Evolutionary conservation across 2,888 invertebrate species (phyloP).

Genomic region (Plebejus argus): DNA sequence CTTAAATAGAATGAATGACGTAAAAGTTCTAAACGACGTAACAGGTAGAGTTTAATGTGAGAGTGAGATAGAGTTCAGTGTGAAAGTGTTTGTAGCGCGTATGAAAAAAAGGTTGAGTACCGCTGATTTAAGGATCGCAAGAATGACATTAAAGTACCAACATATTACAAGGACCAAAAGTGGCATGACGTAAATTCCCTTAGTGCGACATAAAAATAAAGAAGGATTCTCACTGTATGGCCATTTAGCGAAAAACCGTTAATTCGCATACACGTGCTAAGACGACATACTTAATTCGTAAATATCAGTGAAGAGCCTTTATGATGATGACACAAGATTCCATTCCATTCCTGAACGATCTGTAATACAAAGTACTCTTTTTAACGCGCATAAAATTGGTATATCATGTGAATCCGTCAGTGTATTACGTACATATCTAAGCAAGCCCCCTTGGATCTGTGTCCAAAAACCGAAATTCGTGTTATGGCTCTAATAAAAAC

Average conservation of each 20-base stretch:
- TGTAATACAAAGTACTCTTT: constrained; percentile 1
- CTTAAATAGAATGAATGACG: no score
- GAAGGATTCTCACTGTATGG: constrained; percentile 4
- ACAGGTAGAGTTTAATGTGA: no score
- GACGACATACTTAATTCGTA: not conserved
- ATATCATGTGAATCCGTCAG: no score
- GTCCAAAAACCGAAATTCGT: no score
- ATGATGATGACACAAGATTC: not conserved
- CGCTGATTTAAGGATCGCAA: not conserved
- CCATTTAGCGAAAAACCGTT: constrained; percentile 9
- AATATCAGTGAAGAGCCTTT: not conserved
- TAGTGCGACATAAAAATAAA: constrained; percentile 7
- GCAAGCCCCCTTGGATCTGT: no score
- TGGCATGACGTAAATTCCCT: constrained; percentile 9
- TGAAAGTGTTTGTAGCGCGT: no score
- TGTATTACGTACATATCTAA: no score
- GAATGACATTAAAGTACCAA: not conserved
- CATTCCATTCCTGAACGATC: not conserved
- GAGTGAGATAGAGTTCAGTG: no score
- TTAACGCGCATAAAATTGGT: not conserved
- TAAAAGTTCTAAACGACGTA: no score
- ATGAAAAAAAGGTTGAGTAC: no score
- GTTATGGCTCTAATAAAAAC: no score
- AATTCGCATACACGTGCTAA: not conserved
- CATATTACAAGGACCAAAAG: not conserved